phyloP scores from a whole-genome alignment of 2,888 invertebrate species.

The Dioctria linearis region DNA sequence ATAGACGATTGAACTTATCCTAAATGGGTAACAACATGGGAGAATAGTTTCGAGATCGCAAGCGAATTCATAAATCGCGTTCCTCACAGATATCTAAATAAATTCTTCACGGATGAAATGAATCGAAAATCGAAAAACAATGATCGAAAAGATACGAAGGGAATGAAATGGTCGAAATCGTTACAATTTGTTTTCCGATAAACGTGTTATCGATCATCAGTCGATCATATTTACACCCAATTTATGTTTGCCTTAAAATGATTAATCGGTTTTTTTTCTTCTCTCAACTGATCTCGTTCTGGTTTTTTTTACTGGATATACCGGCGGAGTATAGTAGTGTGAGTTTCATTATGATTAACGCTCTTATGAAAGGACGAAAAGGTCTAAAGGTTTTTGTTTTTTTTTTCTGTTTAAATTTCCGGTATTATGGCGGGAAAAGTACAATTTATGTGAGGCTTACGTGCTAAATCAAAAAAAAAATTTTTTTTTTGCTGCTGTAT shows the following conservation, averaged over 20 bases:
- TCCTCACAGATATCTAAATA: not conserved
- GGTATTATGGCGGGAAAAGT: too few relatives aligned
- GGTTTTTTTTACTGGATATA: not conserved
- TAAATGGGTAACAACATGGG: conserved; percentile 49
- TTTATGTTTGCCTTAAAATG: conserved; percentile 55
- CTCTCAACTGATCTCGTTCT: conserved; percentile 28
- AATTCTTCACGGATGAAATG: not conserved
- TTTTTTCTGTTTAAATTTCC: too few relatives aligned
- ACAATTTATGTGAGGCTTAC: too few relatives aligned
- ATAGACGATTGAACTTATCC: conserved; percentile 35
- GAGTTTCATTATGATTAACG: too few relatives aligned
- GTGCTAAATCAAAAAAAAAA: too few relatives aligned
- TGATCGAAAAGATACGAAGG: conserved; percentile 4
- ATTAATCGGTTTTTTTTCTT: conserved; percentile 55
- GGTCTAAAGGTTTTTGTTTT: not conserved
- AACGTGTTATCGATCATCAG: conserved; percentile 56
- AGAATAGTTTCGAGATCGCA: conserved; percentile 29
- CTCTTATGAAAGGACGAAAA: not conserved
- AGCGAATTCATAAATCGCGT: not conserved
- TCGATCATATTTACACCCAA: conserved; percentile 59
- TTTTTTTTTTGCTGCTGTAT: too few relatives aligned
- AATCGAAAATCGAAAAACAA: conserved; percentile 23
- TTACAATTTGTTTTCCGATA: conserved; percentile 58
- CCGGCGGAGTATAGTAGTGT: too few relatives aligned
- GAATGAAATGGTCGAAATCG: conserved; percentile 1